phyloP scores from a whole-genome alignment of 2,113 vertebrate species.

The Rattus rattus region DNA sequence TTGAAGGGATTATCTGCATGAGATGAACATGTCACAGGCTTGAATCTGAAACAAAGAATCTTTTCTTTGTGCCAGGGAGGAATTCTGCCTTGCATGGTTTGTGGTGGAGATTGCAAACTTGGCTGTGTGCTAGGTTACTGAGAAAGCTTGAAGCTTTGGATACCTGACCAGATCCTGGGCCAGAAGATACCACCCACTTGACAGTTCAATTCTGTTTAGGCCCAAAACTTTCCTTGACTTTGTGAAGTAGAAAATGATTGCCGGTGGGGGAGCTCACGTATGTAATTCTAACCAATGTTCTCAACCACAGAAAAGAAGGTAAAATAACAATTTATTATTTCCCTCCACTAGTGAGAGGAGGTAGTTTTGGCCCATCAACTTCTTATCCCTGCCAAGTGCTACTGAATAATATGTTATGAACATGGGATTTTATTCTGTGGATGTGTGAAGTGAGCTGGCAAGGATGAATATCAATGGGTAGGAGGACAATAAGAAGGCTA shows the following conservation, averaged over 20 bases:
- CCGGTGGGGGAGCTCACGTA: neutral
- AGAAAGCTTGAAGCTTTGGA: neutral
- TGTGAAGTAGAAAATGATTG: neutral
- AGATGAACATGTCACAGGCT: neutral
- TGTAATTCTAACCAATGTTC: neutral
- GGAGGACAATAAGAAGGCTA: neutral
- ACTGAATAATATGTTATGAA: neutral
- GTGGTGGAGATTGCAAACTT: neutral
- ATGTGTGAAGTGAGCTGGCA: neutral
- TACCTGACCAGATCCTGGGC: neutral
- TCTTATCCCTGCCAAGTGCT: neutral
- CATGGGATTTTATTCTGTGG: neutral
- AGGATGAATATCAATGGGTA: constrained; percentile 58
- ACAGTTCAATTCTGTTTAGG: constrained; percentile 25
- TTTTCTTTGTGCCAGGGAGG: neutral
- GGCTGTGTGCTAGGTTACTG: neutral
- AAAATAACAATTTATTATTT: neutral
- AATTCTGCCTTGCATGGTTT: neutral
- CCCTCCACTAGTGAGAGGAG: neutral
- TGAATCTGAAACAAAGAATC: constrained; percentile 50
- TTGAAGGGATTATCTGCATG: constrained; percentile 36
- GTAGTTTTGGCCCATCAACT: neutral
- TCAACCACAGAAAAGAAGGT: neutral
- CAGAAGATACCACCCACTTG: neutral
- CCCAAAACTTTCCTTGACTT: neutral